Evolutionary conservation across 92 coral and sea anemone genomes (phyloP).

Genomic region (Nematostella vectensis): DNA sequence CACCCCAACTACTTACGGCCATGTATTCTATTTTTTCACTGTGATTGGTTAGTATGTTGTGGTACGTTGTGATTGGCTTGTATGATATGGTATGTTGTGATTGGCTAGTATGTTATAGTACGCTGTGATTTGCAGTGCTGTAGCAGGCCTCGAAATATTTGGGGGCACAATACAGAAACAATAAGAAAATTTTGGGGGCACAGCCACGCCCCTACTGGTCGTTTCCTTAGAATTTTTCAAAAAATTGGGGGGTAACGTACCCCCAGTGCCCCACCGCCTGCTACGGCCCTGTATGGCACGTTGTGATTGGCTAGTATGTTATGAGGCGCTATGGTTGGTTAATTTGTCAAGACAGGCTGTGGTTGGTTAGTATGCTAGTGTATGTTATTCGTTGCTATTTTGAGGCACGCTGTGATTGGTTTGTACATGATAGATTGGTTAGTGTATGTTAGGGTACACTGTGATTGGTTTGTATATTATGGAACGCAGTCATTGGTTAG

Average conservation of each 20-base stretch:
- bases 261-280: too few relatives aligned
- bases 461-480: background rate
- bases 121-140: background rate
- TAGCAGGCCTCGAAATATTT: too few relatives aligned
- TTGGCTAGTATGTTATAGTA: background rate
- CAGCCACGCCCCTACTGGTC: too few relatives aligned
- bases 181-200: too few relatives aligned
- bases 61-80: background rate
- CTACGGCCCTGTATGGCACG: too few relatives aligned
- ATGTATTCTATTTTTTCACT: too few relatives aligned
- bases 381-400: too few relatives aligned
- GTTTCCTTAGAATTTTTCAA: too few relatives aligned
- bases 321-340: background rate
- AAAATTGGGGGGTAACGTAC: too few relatives aligned
- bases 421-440: background rate
- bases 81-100: background rate
- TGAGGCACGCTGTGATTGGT: too few relatives aligned
- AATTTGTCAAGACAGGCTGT: background rate
- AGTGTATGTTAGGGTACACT: background rate
- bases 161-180: too few relatives aligned
- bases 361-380: background rate
- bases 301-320: background rate
- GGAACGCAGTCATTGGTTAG: background rate
- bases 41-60: conserved; percentile 2
- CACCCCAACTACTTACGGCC: too few relatives aligned